phyloP scores from a whole-genome alignment of 2,888 invertebrate species.

The Hemicrepidius hirtus region DNA sequence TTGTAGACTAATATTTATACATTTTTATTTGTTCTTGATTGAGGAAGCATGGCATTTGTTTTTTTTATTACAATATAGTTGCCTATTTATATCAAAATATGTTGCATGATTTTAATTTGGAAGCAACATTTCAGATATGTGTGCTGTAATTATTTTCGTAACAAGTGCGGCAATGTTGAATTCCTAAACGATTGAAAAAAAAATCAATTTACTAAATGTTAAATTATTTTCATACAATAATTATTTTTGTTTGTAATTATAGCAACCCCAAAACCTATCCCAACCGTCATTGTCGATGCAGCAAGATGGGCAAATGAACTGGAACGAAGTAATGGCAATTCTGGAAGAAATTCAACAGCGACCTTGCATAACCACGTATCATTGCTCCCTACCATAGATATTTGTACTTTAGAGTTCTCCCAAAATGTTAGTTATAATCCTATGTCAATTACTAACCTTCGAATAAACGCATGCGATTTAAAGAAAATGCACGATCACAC shows the following conservation, averaged over 20 bases:
- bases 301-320: conserved; percentile 64
- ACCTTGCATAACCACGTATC: conserved; percentile 64
- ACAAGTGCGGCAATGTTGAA: too few relatives aligned
- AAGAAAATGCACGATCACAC: conserved; percentile 62
- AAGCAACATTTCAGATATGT: too few relatives aligned
- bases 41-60: too few relatives aligned
- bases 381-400: conserved; percentile 71
- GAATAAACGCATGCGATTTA: conserved; percentile 64
- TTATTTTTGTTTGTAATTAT: conserved; percentile 50
- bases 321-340: conserved; percentile 63
- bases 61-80: too few relatives aligned
- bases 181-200: too few relatives aligned
- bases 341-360: conserved; percentile 66
- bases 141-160: too few relatives aligned
- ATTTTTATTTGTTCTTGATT: too few relatives aligned
- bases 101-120: too few relatives aligned
- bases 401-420: conserved; percentile 70
- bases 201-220: too few relatives aligned
- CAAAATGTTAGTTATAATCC: conserved; percentile 59
- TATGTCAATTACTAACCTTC: conserved; percentile 23
- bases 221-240: not conserved
- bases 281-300: conserved; percentile 69
- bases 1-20: too few relatives aligned
- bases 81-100: too few relatives aligned
- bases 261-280: conserved; percentile 71